Evolutionary conservation across 2,888 invertebrate genomes (phyloP).

Genomic region (Alloscopus bannaensis): DNA sequence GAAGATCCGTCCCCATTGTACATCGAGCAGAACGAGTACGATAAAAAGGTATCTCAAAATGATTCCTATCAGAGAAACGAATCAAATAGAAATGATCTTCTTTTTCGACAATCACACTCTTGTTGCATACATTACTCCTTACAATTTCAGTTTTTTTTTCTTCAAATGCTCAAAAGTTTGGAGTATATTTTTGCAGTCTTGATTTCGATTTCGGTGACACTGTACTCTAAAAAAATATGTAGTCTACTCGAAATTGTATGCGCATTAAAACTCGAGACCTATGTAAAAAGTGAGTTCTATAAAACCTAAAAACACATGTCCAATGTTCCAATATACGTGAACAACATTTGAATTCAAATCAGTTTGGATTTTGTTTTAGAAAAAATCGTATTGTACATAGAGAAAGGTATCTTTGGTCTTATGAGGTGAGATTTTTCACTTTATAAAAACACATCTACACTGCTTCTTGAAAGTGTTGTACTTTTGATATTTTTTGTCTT

Average conservation of each 20-base stretch:
- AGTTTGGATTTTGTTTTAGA: too few relatives aligned
- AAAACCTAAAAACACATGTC: too few relatives aligned
- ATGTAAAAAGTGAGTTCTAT: too few relatives aligned
- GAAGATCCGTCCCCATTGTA: not conserved
- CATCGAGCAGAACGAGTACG: not conserved
- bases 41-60: constrained; percentile 7
- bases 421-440: constrained; percentile 5
- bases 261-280: too few relatives aligned
- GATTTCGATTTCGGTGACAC: not conserved
- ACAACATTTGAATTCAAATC: constrained; percentile 45
- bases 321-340: too few relatives aligned
- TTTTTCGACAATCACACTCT: not conserved
- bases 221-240: too few relatives aligned
- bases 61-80: constrained; percentile 28
- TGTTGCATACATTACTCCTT: not conserved
- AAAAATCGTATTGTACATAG: too few relatives aligned
- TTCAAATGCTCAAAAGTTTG: not conserved
- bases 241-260: too few relatives aligned
- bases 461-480: too few relatives aligned
- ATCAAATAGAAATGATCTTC: constrained; percentile 33
- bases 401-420: too few relatives aligned
- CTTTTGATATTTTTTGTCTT: constrained; percentile 46
- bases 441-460: too few relatives aligned
- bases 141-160: not conserved
- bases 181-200: not conserved